Conservation (phyloP, 2,797 vertebrate species). For the Pipistrellus pygmaeus region DNA sequence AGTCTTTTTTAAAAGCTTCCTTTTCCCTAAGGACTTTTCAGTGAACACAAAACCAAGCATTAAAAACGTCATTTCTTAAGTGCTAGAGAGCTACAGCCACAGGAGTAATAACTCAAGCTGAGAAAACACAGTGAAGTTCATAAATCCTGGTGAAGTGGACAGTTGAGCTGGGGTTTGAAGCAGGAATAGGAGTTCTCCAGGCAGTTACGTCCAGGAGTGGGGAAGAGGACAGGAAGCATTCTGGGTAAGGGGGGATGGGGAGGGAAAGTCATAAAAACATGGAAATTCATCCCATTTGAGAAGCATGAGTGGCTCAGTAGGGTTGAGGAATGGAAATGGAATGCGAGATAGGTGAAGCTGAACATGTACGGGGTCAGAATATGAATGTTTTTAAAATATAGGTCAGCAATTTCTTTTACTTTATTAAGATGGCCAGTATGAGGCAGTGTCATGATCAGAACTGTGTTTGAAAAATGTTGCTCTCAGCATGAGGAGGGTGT, state of each 20-base stretch:
- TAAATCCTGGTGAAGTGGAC: not conserved
- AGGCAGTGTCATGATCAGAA: not conserved
- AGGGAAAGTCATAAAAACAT: not conserved
- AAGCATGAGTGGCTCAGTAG: not conserved
- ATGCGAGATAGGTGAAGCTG: not conserved
- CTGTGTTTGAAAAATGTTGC: not conserved
- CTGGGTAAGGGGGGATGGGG: not conserved
- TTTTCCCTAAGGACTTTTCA: not conserved
- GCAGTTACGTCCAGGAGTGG: not conserved
- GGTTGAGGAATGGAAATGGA: not conserved
- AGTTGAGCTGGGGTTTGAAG: not conserved
- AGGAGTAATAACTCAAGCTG: not conserved
- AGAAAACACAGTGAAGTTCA: not conserved
- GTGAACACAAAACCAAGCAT: not conserved
- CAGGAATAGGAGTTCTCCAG: not conserved
- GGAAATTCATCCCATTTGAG: not conserved
- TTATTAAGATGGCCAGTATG: not conserved
- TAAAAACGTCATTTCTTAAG: not conserved
- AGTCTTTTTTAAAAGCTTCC: not conserved
- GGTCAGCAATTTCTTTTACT: rapidly evolving
- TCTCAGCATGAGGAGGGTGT: not conserved
- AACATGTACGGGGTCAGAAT: not conserved
- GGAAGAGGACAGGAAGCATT: not conserved
- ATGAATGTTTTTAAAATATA: not conserved
- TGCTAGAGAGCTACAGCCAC: not conserved